phyloP scores from a whole-genome alignment of 2,797 vertebrate genomes.

The Limosa lapponica region DNA sequence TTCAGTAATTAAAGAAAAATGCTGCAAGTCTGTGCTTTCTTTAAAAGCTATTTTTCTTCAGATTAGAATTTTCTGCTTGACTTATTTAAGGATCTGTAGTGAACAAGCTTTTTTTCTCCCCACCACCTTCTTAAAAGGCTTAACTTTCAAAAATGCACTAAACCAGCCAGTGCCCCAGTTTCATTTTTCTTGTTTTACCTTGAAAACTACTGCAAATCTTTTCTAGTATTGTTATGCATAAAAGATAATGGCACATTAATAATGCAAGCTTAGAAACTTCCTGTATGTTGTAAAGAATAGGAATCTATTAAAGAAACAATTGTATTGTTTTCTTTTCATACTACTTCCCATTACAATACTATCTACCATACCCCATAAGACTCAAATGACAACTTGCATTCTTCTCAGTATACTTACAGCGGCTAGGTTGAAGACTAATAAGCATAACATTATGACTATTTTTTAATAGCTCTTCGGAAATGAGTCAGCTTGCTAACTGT shows the following conservation, averaged over 20 bases:
- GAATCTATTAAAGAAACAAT: background rate
- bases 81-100: background rate
- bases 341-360: background rate
- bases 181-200: background rate
- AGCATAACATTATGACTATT: background rate
- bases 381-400: background rate
- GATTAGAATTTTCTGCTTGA: slow-evolving; percentile 46
- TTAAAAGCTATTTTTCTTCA: slow-evolving; percentile 37
- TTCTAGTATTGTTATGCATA: background rate
- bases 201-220: background rate
- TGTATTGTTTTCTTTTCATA: background rate
- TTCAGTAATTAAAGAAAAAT: background rate
- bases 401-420: background rate
- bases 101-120: background rate
- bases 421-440: background rate
- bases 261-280: background rate
- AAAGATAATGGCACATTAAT: background rate
- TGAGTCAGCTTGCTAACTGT: background rate
- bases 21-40: background rate
- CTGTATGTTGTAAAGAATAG: background rate
- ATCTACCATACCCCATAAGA: background rate
- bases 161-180: background rate
- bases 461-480: background rate
- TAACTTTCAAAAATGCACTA: background rate
- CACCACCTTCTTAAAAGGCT: slow-evolving; percentile 2